Percentiles rank a stretch among this genome's conserved stretches.
Evolutionary conservation across 2,888 invertebrate genomes (phyloP).

Genomic region (Phorcus lineatus): DNA sequence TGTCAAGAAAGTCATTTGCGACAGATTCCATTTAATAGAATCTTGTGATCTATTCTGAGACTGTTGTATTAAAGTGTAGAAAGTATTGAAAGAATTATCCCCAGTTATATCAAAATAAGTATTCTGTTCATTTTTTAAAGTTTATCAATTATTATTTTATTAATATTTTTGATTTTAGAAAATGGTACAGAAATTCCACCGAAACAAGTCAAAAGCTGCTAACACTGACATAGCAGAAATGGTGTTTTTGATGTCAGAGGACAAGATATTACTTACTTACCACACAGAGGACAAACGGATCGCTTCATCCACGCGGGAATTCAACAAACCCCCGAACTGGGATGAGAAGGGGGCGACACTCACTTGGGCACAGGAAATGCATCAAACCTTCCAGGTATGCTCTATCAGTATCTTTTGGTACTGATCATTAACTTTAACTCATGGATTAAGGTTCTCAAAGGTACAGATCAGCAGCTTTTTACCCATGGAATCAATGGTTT

Average conservation of each 20-base stretch:
- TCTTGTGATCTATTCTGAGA: too few relatives aligned
- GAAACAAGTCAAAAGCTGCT: constrained; percentile 67
- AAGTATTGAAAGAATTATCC: too few relatives aligned
- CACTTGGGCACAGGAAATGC: constrained; percentile 71
- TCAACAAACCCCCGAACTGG: constrained; percentile 72
- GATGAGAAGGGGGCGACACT: constrained; percentile 74
- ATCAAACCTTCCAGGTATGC: constrained; percentile 72
- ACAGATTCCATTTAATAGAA: background rate
- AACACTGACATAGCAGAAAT: constrained; percentile 74
- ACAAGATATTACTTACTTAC: constrained; percentile 73
- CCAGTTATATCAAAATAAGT: too few relatives aligned
- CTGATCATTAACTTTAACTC: too few relatives aligned
- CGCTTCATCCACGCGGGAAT: constrained; percentile 74
- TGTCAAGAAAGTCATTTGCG: background rate
- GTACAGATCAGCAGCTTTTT: too few relatives aligned
- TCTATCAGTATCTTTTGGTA: background rate
- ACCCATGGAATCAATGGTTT: too few relatives aligned
- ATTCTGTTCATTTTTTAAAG: too few relatives aligned
- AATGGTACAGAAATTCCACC: constrained; percentile 71
- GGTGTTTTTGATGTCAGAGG: constrained; percentile 70
- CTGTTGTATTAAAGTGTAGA: too few relatives aligned
- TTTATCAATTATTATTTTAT: background rate
- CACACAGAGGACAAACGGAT: constrained; percentile 74
- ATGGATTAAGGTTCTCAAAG: too few relatives aligned
- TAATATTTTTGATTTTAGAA: constrained; percentile 57